Conservation (phyloP, 2,888 invertebrate species). For the Erebia aethiops region DNA sequence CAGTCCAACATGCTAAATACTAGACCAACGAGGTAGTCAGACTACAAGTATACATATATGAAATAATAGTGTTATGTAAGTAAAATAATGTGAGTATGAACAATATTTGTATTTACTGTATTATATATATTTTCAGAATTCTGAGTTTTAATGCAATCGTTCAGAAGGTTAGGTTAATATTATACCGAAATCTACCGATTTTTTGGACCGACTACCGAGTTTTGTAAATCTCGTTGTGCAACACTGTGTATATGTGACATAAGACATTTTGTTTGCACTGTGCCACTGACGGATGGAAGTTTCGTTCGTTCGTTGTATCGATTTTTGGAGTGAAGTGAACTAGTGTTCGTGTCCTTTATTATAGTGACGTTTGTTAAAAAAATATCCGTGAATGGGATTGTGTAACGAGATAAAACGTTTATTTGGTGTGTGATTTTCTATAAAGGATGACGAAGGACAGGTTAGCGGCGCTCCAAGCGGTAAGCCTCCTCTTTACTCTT, state of each 20-base stretch:
- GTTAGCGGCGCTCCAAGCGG: conserved; percentile 97
- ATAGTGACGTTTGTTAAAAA: conserved; percentile 88
- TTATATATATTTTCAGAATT: too few relatives aligned
- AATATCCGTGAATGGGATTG: conserved; percentile 91
- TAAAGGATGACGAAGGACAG: conserved; percentile 97
- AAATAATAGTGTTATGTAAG: too few relatives aligned
- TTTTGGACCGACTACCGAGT: too few relatives aligned
- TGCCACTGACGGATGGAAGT: conserved; percentile 82
- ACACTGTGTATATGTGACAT: conserved; percentile 7
- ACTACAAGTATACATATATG: too few relatives aligned
- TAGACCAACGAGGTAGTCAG: too few relatives aligned
- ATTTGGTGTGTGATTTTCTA: conserved; percentile 86
- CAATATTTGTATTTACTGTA: too few relatives aligned
- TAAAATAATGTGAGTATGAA: too few relatives aligned
- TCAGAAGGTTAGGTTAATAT: too few relatives aligned
- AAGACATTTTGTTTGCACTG: conserved; percentile 53
- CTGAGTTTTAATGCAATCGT: too few relatives aligned
- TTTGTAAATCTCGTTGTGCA: too few relatives aligned
- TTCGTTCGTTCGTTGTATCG: conserved; percentile 88
- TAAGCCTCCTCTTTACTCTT: conserved; percentile 80
- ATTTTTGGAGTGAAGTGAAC: conserved; percentile 89
- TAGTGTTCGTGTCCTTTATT: conserved; percentile 88
- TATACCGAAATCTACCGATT: too few relatives aligned
- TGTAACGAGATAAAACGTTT: conserved; percentile 86
- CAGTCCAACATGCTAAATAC: too few relatives aligned